Evolutionary conservation across 2,888 invertebrate genomes (phyloP), one percentile per base, ranked within the genome.

Genomic region (Drosophila mimica): DNA sequence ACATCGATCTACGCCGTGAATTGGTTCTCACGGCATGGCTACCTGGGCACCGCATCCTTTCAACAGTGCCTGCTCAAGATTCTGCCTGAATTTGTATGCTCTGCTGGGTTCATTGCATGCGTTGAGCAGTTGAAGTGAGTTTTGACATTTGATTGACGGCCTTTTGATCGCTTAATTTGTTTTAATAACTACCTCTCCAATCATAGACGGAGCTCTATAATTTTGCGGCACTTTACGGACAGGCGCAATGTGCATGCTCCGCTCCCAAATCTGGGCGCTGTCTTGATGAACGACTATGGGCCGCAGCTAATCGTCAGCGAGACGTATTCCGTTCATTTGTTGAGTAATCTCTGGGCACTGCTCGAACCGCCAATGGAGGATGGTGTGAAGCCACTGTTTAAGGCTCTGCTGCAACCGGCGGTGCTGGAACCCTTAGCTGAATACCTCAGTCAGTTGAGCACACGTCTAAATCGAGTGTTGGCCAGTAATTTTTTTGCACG

Each of bases 401-500:
- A 83, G 4, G 80, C 79, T 2, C 69, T 93, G 7, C 74, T 91
- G 46, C 84, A 84, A 66, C 89, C 91, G 0, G 77, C 81, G 8
- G 81, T 90, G 7, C 59, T 92, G 28, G 91, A 92, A 59, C 83
- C 90, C 3, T 62, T 93, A 49, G 82, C 85, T 0, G 76, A 88
- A 3, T 92, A 90, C 58, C 65, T 92, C 4, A 83, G 77, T 3
- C 70, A 76, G 8, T 43, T 92, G 11, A 74, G 88, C 17, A 74
- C 67, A 17, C 65, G 67, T 7, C 72, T 88, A 3, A 92, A 92
- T 82, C 80, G 81, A 1, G 78, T 88, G 54, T 59, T 93, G 69
- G 89, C 91, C 15, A 92, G 91, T 40, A 93, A 92, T 56, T 93
- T 92, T 61, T 91, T 95, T 88, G 95, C 95, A 0, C 95, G 95